Evolutionary conservation across 2,888 invertebrate species (phyloP).

Genomic region (Agrenia bidenticulata): DNA sequence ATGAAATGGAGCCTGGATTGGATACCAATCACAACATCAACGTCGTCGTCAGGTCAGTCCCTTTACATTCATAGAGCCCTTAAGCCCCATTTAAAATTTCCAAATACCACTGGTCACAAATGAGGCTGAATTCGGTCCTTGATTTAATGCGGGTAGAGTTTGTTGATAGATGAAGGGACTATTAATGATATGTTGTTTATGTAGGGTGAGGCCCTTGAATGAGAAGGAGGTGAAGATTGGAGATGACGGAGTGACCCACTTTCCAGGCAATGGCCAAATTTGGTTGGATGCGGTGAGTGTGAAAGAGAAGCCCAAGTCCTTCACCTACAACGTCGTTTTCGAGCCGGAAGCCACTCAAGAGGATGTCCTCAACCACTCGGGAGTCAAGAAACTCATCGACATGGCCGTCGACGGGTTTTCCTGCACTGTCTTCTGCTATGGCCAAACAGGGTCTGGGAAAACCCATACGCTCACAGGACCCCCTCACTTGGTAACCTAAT

Average conservation of each 20-base stretch:
- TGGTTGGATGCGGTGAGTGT: slow-evolving; percentile 55
- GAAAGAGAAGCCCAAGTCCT: slow-evolving; percentile 74
- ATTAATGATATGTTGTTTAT: slow-evolving; percentile 1
- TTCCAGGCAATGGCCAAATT: slow-evolving; percentile 87
- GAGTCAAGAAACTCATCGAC: slow-evolving; percentile 83
- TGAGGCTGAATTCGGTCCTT: no score
- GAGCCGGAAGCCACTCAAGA: slow-evolving; percentile 83
- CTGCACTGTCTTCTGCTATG: slow-evolving; percentile 93
- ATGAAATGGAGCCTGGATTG: slow-evolving; percentile 51
- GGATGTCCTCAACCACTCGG: slow-evolving; percentile 86
- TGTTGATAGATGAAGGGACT: neutral
- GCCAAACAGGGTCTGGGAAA: slow-evolving; percentile 95
- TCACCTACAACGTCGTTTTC: slow-evolving; percentile 92
- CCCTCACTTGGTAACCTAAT: slow-evolving; percentile 79
- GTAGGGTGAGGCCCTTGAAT: slow-evolving; percentile 72
- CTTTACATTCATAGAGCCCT: neutral
- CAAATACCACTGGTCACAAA: no score
- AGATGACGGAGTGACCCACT: slow-evolving; percentile 72
- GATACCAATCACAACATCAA: slow-evolving; percentile 77
- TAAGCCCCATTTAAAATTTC: neutral
- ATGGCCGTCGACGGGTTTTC: slow-evolving; percentile 94
- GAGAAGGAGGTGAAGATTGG: slow-evolving; percentile 70
- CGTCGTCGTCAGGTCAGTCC: slow-evolving; percentile 75
- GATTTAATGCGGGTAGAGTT: no score
- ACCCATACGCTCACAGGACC: slow-evolving; percentile 94